These are phyloP conservation scores for Rhogogaster chlorosoma DNA, from an alignment of 2,888 invertebrate genomes.

Conservation along the genomic window DNA sequence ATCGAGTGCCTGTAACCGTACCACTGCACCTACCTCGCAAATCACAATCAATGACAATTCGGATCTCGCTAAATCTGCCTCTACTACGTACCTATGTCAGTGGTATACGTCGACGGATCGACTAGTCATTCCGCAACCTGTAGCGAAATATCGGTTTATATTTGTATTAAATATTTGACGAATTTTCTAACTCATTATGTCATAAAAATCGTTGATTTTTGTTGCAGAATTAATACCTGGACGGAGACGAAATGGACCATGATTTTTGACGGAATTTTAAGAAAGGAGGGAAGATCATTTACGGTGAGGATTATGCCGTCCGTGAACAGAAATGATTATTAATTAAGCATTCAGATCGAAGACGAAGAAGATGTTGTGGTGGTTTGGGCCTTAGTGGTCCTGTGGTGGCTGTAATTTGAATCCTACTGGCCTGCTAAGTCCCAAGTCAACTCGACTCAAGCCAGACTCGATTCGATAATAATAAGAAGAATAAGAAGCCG, in stretches of 20 bases:
- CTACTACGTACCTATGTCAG: background rate
- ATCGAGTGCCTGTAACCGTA: background rate
- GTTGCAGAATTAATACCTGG: background rate
- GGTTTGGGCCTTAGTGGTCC: slow-evolving; percentile 88
- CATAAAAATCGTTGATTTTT: background rate
- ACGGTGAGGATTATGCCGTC: background rate
- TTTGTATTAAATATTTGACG: too few species aligned
- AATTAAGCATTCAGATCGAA: background rate
- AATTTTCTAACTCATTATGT: background rate
- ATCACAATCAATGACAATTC: slow-evolving; percentile 38
- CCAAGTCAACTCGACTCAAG: slow-evolving; percentile 82
- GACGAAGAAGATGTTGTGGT: slow-evolving; percentile 60
- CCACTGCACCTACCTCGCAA: slow-evolving; percentile 14
- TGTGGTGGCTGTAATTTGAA: slow-evolving; percentile 81
- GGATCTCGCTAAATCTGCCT: background rate
- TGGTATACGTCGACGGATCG: too few species aligned
- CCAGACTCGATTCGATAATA: background rate
- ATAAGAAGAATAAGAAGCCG: background rate
- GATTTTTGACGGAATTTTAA: background rate
- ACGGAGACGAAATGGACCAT: background rate
- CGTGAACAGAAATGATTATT: background rate
- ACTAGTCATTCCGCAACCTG: background rate
- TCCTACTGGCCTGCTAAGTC: slow-evolving; percentile 94
- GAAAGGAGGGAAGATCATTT: too few species aligned
- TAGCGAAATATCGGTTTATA: background rate